A percentile compares a stretch with the other conserved stretches of the same genome.
Conservation (phyloP, 92 coral and sea anemone genomes). For the Heliopora coerulea region DNA sequence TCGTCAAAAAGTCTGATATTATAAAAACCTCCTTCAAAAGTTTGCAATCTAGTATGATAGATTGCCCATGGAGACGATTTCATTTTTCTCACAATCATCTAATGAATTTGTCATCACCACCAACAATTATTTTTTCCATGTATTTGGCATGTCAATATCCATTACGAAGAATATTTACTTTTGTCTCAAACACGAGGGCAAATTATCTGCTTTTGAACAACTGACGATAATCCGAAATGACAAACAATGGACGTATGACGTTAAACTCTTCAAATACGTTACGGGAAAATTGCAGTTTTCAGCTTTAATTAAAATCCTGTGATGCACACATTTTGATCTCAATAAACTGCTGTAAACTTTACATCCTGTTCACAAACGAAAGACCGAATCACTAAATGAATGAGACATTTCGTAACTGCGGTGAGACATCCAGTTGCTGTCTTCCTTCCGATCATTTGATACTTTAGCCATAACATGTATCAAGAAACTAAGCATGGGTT, state of each 20-base stretch:
- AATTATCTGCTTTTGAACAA: constrained; percentile 3
- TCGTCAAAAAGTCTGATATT: neutral
- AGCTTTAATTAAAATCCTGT: neutral
- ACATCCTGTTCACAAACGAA: neutral
- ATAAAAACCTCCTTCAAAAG: neutral
- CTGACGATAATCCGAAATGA: neutral
- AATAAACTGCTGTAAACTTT: neutral
- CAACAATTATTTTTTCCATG: constrained; percentile 31
- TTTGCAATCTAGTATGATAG: neutral
- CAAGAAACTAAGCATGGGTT: neutral
- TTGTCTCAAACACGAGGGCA: constrained; percentile 1
- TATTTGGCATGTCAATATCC: constrained; percentile 9
- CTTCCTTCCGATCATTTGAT: neutral
- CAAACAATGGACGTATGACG: neutral
- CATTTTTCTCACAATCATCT: neutral
- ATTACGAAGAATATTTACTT: constrained; percentile 22
- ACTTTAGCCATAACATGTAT: neutral
- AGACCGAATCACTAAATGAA: neutral
- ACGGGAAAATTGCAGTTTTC: neutral
- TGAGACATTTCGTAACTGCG: neutral
- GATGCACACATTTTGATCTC: too few species aligned
- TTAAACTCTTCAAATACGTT: neutral
- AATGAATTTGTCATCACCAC: constrained; percentile 32
- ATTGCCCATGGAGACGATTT: neutral
- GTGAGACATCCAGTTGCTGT: too few species aligned